These are phyloP conservation scores for Ammodytes marinus DNA, from an alignment of 2,113 vertebrate species.

Conservation along the genomic window DNA sequence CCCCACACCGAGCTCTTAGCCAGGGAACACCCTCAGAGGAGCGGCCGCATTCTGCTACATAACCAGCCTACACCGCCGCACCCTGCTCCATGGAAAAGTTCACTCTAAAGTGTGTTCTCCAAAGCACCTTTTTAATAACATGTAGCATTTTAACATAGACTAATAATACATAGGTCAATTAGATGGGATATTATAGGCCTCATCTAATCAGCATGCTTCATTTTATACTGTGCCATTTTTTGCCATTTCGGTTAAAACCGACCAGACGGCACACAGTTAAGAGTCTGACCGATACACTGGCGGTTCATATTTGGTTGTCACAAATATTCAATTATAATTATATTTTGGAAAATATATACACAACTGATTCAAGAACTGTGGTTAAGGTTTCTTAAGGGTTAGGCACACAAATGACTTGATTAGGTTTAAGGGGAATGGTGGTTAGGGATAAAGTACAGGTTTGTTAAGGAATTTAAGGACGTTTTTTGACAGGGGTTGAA, in stretches of 20 bases:
- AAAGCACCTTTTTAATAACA: neutral
- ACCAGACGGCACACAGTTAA: too few species aligned
- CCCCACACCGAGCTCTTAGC: slow-evolving; percentile 52
- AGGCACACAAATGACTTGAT: too few species aligned
- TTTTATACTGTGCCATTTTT: neutral
- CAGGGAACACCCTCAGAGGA: slow-evolving; percentile 30
- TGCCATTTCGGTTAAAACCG: neutral
- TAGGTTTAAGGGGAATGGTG: too few species aligned
- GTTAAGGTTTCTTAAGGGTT: too few species aligned
- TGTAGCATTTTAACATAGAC: neutral
- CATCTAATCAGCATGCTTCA: neutral
- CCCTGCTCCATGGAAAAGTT: slow-evolving; percentile 10
- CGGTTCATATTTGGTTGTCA: neutral
- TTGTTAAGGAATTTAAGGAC: too few species aligned
- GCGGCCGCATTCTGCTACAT: slow-evolving; percentile 38
- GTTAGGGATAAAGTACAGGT: too few species aligned
- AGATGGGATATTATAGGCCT: neutral
- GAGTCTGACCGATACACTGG: neutral
- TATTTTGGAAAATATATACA: neutral
- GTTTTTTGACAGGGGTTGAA: too few species aligned
- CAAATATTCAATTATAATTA: neutral
- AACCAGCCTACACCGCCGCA: slow-evolving; percentile 4
- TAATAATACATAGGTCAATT: neutral
- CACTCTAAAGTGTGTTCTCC: neutral
- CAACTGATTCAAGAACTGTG: too few species aligned